These are phyloP conservation scores for Plagiodera versicolora DNA, from an alignment of 2,888 invertebrate species.

Conservation along the genomic window DNA sequence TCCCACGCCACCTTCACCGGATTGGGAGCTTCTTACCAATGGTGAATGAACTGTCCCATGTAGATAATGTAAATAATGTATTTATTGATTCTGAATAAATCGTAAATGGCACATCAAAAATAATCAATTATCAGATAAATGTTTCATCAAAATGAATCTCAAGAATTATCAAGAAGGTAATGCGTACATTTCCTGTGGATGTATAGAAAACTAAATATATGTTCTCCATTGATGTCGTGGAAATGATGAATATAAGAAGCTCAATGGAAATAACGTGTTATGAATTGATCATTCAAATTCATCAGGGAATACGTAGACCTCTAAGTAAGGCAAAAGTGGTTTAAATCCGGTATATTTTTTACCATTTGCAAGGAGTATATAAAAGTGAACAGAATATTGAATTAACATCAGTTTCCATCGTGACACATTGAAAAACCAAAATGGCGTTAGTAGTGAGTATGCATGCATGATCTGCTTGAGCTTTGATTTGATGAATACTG, in stretches of 20 bases:
- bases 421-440: not conserved
- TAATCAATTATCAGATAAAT: not conserved
- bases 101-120: not conserved
- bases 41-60: constrained; percentile 54
- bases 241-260: no score
- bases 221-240: no score
- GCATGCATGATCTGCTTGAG: no score
- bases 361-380: not conserved
- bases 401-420: constrained; percentile 6
- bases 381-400: not conserved
- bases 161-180: no score
- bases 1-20: constrained; percentile 68
- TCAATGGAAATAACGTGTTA: not conserved
- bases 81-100: constrained; percentile 21
- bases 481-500: no score
- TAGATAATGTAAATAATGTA: constrained; percentile 19
- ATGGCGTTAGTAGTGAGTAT: constrained; percentile 1
- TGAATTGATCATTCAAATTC: not conserved
- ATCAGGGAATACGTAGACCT: not conserved
- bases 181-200: no score
- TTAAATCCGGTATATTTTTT: not conserved
- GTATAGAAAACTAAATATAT: no score
- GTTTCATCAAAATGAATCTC: no score
- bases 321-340: constrained; percentile 7
- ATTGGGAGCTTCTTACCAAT: constrained; percentile 65